These are phyloP conservation scores for Heliconius melpomene DNA, from an alignment of 1,140 invertebrate genomes.

Conservation along the genomic window DNA sequence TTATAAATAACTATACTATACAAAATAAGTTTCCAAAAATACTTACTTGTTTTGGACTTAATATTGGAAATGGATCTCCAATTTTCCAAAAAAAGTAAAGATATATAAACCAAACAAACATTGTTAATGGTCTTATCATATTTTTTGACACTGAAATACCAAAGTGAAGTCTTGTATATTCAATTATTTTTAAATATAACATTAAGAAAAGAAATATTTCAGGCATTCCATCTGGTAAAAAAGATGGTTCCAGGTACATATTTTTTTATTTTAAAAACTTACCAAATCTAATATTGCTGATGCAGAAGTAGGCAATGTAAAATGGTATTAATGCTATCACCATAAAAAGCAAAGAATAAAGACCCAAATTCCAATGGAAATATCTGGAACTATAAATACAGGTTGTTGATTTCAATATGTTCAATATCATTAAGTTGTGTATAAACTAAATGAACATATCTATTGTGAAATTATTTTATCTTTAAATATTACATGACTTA, in stretches of 20 bases:
- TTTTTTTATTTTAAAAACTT: constrained; percentile 63
- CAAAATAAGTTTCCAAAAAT: not conserved
- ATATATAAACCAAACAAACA: constrained; percentile 94
- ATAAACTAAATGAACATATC: no score
- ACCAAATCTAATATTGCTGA: constrained; percentile 95
- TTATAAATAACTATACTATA: no score
- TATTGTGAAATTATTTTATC: not conserved
- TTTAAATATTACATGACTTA: constrained; percentile 32
- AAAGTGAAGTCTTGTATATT: constrained; percentile 21
- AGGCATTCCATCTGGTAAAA: no score
- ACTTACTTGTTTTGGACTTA: constrained; percentile 85
- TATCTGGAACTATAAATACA: constrained; percentile 90
- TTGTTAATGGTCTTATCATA: constrained; percentile 90
- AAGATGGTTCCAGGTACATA: no score
- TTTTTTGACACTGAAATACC: constrained; percentile 88
- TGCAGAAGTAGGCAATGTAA: constrained; percentile 97
- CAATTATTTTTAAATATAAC: not conserved
- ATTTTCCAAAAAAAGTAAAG: constrained; percentile 99
- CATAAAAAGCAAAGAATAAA: constrained; percentile 96
- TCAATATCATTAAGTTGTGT: no score
- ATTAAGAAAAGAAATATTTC: no score
- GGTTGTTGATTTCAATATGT: not conserved
- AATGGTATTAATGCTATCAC: constrained; percentile 98
- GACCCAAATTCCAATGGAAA: constrained; percentile 96
- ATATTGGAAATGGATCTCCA: constrained; percentile 98